phyloP scores from a whole-genome alignment of 2,113 vertebrate species.

The Barbus barbus region DNA sequence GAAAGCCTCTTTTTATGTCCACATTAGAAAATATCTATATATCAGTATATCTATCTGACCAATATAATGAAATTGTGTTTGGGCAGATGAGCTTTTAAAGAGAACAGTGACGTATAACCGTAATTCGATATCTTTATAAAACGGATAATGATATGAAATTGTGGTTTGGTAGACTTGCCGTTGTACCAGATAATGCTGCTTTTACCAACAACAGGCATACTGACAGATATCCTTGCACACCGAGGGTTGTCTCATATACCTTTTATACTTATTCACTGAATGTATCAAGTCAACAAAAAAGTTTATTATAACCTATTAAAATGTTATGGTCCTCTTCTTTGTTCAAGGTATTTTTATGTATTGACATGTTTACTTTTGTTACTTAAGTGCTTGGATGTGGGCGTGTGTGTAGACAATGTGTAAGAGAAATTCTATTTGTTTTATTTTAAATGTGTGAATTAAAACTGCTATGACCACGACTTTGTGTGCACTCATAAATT shows the following conservation, averaged over 20 bases:
- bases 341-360: constrained; percentile 92
- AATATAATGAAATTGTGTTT: constrained; percentile 12
- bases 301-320: constrained; percentile 76
- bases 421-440: constrained; percentile 86
- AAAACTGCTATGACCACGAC: constrained; percentile 85
- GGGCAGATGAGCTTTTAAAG: constrained; percentile 16
- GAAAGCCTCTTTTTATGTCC: constrained; percentile 27
- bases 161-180: constrained; percentile 27
- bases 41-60: constrained; percentile 4
- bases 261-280: constrained; percentile 83
- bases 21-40: constrained; percentile 12
- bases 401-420: constrained; percentile 82
- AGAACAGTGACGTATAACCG: constrained; percentile 13
- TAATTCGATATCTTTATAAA: neutral
- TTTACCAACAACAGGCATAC: constrained; percentile 60
- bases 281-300: constrained; percentile 89
- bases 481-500: neutral
- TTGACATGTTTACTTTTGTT: constrained; percentile 91
- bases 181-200: constrained; percentile 46
- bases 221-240: constrained; percentile 33
- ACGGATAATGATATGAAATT: neutral
- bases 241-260: constrained; percentile 53
- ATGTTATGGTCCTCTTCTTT: constrained; percentile 92
- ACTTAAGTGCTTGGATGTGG: constrained; percentile 90
- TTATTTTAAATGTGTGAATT: constrained; percentile 86